phyloP scores from a whole-genome alignment of 2,797 vertebrate species.

The Amblyraja radiata region DNA sequence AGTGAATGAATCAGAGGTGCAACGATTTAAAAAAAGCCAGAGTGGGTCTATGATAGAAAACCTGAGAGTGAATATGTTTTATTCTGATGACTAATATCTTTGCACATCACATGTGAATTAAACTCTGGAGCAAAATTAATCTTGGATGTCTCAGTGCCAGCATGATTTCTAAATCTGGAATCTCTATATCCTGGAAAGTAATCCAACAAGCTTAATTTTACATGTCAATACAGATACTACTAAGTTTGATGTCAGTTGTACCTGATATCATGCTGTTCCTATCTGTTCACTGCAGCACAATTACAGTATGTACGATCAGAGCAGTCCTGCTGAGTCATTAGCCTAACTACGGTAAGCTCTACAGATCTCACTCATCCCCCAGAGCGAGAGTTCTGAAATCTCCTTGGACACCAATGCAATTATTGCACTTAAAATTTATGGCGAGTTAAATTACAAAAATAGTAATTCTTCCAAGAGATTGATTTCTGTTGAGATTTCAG shows the following conservation, averaged over 20 bases:
- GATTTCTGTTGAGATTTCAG: neutral
- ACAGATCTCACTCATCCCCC: neutral
- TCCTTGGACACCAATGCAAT: neutral
- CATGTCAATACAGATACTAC: neutral
- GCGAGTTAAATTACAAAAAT: neutral
- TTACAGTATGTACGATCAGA: neutral
- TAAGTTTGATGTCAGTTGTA: neutral
- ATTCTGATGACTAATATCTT: neutral
- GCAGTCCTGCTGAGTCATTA: conserved; percentile 10
- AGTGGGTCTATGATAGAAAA: neutral
- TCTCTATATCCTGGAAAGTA: neutral
- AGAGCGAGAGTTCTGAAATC: neutral
- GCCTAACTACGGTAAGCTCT: conserved; percentile 13
- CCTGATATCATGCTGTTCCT: neutral
- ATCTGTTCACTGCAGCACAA: conserved; percentile 5
- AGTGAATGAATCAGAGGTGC: neutral
- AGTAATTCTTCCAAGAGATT: neutral
- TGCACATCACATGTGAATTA: neutral
- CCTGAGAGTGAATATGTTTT: neutral
- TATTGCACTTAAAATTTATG: neutral
- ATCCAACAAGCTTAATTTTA: conserved; percentile 11
- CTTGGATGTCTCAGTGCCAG: neutral
- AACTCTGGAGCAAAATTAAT: neutral
- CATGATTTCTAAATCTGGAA: neutral
- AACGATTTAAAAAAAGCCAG: neutral